Evolutionary conservation across 2,888 invertebrate species (phyloP).

Genomic region (Panorpa germanica): DNA sequence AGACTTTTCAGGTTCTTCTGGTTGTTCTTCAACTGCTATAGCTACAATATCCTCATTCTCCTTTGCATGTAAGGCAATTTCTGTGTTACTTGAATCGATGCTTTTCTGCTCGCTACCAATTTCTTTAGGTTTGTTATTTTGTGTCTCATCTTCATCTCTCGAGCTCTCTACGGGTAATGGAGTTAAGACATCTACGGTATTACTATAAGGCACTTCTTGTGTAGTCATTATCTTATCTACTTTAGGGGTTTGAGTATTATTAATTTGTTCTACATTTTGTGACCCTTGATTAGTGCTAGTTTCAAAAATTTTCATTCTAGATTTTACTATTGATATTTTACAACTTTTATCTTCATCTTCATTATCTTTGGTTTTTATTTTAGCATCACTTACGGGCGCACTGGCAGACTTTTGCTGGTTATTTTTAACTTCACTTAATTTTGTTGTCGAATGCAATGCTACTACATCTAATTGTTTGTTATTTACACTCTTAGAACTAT

Average conservation of each 20-base stretch:
- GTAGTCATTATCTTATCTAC: background rate
- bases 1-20: too few relatives aligned
- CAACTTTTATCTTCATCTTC: conserved; percentile 13
- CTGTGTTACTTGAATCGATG: conserved; percentile 22
- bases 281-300: conserved; percentile 10
- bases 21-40: conserved; percentile 12
- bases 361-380: conserved; percentile 10
- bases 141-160: conserved; percentile 23
- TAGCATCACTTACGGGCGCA: conserved; percentile 9
- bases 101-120: background rate
- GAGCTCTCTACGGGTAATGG: conserved; percentile 5
- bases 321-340: conserved; percentile 22
- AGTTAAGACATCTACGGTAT: conserved; percentile 8
- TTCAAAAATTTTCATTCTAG: conserved; percentile 24
- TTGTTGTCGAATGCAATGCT: too few relatives aligned
- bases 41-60: conserved; percentile 14
- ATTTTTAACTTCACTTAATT: too few relatives aligned
- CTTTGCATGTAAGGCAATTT: conserved; percentile 23
- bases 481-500: too few relatives aligned
- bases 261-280: background rate
- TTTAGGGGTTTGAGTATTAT: conserved; percentile 1
- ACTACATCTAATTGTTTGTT: too few relatives aligned
- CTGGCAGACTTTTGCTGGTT: background rate
- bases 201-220: conserved; percentile 11
- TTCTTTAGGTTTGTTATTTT: conserved; percentile 12